phyloP scores from a whole-genome alignment of 2,888 invertebrate species.

The Spicauda simplicius region DNA sequence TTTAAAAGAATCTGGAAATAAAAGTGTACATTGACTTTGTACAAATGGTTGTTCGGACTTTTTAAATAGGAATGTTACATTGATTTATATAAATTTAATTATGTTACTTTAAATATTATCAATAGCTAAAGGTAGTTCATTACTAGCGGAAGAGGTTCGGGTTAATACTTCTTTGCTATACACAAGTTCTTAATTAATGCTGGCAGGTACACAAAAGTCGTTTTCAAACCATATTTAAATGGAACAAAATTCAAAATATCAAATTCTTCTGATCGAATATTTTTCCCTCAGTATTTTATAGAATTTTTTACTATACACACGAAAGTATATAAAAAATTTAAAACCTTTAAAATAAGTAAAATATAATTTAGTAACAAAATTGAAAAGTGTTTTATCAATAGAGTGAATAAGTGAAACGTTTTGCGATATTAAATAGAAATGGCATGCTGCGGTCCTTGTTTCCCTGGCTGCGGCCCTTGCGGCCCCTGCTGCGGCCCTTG shows the following conservation, averaged over 20 bases:
- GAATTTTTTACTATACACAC: conserved; percentile 54
- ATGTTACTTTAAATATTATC: too few relatives aligned
- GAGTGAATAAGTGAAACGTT: conserved; percentile 25
- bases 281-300: conserved; percentile 51
- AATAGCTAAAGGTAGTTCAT: too few relatives aligned
- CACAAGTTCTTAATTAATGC: not conserved
- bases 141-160: too few relatives aligned
- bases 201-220: not conserved
- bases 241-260: conserved; percentile 40
- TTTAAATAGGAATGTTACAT: too few relatives aligned
- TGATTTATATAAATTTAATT: too few relatives aligned
- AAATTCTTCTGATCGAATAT: not conserved
- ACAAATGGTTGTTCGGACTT: too few relatives aligned
- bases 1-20: too few relatives aligned
- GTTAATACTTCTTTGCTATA: too few relatives aligned
- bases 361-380: conserved; percentile 16
- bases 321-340: conserved; percentile 20
- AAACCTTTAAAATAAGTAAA: conserved; percentile 9
- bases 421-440: conserved; percentile 28
- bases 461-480: conserved; percentile 43
- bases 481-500: conserved; percentile 45
- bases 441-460: conserved; percentile 40
- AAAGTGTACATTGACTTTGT: too few relatives aligned
- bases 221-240: conserved; percentile 4
- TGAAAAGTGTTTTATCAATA: conserved; percentile 37